phyloP scores from a whole-genome alignment of 2,888 invertebrate species.

The Aproaerema taeniolella region DNA sequence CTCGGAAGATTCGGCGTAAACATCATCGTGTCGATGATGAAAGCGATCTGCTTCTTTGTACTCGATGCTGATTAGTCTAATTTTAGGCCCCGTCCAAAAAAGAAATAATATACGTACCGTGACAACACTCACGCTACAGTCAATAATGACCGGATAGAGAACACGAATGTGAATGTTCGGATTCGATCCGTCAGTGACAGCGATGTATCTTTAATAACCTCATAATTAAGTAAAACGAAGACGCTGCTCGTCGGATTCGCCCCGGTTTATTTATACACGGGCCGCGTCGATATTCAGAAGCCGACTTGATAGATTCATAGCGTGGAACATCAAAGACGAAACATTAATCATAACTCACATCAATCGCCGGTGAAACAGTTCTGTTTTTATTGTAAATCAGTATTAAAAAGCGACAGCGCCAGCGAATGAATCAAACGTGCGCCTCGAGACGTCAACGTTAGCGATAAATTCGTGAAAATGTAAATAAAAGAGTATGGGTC shows the following conservation, averaged over 20 bases:
- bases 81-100: constrained; percentile 46
- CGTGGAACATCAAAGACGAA: constrained; percentile 70
- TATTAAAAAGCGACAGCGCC: constrained; percentile 74
- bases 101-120: constrained; percentile 54
- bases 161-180: constrained; percentile 17
- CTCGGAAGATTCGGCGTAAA: constrained; percentile 71
- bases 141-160: constrained; percentile 42
- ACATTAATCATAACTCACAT: constrained; percentile 77
- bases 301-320: constrained; percentile 75
- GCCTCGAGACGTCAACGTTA: constrained; percentile 67
- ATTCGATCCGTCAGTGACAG: constrained; percentile 25
- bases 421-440: constrained; percentile 69
- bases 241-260: constrained; percentile 50
- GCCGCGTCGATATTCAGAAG: constrained; percentile 72
- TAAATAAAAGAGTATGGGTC: constrained; percentile 60
- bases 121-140: constrained; percentile 55
- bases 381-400: constrained; percentile 77
- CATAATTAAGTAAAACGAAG: constrained; percentile 71
- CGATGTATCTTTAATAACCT: constrained; percentile 62
- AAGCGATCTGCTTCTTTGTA: constrained; percentile 75
- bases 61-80: constrained; percentile 73
- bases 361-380: constrained; percentile 71
- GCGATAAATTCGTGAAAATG: constrained; percentile 68
- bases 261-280: constrained; percentile 66
- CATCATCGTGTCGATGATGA: constrained; percentile 76